Conservation (phyloP, 2,113 vertebrate species). For the Machaerirhynchus nigripectus region DNA sequence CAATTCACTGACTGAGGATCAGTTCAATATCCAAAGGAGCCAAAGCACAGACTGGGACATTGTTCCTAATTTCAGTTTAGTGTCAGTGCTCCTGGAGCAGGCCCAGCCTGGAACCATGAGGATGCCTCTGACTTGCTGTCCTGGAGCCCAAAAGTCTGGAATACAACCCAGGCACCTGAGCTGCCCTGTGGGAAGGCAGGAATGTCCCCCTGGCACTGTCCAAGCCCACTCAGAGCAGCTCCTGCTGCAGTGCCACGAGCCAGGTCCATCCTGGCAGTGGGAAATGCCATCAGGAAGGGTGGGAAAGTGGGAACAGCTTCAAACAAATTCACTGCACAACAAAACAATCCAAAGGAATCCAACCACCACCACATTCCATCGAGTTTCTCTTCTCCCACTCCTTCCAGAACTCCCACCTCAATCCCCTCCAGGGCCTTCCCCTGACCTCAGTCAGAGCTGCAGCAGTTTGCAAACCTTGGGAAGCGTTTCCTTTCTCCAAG, state of each 20-base stretch:
- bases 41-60: not conserved
- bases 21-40: not conserved
- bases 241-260: not conserved
- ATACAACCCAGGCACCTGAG: not conserved
- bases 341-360: not conserved
- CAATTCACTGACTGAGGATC: not conserved
- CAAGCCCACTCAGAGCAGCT: not conserved
- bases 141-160: not conserved
- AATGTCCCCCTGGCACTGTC: not conserved
- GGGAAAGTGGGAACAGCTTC: not conserved
- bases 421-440: not conserved
- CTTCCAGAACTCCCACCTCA: not conserved
- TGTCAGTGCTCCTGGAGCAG: not conserved
- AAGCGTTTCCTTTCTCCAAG: not conserved
- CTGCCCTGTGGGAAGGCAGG: not conserved
- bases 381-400: not conserved
- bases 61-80: not conserved
- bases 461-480: not conserved
- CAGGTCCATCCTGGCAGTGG: not conserved
- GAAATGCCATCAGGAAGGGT: not conserved
- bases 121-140: not conserved
- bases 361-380: not conserved
- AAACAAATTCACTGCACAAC: not conserved
- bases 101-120: not conserved
- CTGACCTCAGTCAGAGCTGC: not conserved